Evolutionary conservation across 2,888 invertebrate genomes (phyloP).

Genomic region (Hirtodrosophila trivittata): DNA sequence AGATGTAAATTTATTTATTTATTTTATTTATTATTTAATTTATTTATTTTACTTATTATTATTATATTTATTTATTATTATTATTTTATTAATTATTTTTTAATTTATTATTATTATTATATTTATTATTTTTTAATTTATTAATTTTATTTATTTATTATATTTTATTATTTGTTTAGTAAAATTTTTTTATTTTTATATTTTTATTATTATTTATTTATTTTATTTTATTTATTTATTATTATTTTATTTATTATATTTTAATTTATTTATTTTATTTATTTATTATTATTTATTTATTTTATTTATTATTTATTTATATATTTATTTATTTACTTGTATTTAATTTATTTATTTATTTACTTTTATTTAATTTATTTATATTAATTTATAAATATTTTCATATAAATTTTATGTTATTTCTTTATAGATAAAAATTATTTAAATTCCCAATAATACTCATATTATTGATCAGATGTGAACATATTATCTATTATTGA

Average conservation of each 20-base stretch:
- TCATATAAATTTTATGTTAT: background rate
- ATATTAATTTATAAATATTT: background rate
- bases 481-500: too few species aligned
- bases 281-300: background rate
- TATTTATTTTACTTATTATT: too few species aligned
- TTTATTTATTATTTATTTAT: too few species aligned
- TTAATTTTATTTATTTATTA: background rate
- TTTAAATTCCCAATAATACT: too few species aligned
- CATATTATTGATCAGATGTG: too few species aligned
- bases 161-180: background rate
- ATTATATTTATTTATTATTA: too few species aligned
- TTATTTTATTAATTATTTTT: too few species aligned
- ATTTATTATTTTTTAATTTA: background rate
- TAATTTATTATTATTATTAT: background rate
- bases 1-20: too few species aligned
- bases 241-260: background rate
- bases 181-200: background rate
- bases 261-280: background rate
- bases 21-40: too few species aligned
- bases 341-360: background rate
- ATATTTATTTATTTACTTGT: background rate
- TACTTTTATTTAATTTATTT: background rate
- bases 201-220: background rate
- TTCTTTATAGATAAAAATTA: background rate
- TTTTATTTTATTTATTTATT: background rate